These are phyloP conservation scores for Pocillopora damicornis DNA, from an alignment of 64 coral and sea anemone genomes.

Conservation along the genomic window DNA sequence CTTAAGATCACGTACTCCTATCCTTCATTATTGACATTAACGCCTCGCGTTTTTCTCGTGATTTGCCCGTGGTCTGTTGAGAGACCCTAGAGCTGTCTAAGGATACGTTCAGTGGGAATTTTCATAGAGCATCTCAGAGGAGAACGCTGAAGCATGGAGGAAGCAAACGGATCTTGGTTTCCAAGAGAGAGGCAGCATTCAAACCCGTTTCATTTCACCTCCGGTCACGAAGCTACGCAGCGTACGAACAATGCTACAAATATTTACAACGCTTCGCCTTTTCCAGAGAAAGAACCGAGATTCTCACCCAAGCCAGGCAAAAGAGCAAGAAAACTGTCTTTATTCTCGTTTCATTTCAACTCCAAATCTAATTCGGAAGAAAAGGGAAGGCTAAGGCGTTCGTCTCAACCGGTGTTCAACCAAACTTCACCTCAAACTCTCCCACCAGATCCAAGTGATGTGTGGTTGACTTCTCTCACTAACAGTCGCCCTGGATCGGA, in stretches of 20 bases:
- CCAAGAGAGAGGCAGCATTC: slow-evolving; percentile 15
- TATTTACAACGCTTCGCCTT: neutral
- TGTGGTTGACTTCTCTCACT: neutral
- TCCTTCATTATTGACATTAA: neutral
- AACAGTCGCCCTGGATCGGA: slow-evolving; percentile 15
- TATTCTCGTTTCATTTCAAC: slow-evolving; percentile 90
- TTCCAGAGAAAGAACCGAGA: slow-evolving; percentile 35
- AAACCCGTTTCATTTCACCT: slow-evolving; percentile 24
- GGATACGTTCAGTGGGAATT: neutral
- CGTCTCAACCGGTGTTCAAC: slow-evolving; percentile 39
- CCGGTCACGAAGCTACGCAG: slow-evolving; percentile 17
- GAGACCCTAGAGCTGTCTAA: neutral
- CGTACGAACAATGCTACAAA: neutral
- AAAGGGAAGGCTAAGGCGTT: slow-evolving; percentile 46
- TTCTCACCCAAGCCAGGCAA: slow-evolving; percentile 69
- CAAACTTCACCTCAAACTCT: slow-evolving; percentile 52
- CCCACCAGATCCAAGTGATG: slow-evolving; percentile 30
- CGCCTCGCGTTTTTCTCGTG: neutral
- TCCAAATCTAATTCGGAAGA: slow-evolving; percentile 67
- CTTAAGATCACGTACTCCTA: neutral
- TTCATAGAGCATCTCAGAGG: neutral
- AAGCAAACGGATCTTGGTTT: slow-evolving; percentile 10
- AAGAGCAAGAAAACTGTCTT: slow-evolving; percentile 73
- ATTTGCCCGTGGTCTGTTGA: slow-evolving; percentile 6
- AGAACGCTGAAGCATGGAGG: neutral